A percentile compares a stretch with the other conserved stretches of the same genome.
Conservation (phyloP, 2,888 invertebrate species). For the Watsonalla binaria region DNA sequence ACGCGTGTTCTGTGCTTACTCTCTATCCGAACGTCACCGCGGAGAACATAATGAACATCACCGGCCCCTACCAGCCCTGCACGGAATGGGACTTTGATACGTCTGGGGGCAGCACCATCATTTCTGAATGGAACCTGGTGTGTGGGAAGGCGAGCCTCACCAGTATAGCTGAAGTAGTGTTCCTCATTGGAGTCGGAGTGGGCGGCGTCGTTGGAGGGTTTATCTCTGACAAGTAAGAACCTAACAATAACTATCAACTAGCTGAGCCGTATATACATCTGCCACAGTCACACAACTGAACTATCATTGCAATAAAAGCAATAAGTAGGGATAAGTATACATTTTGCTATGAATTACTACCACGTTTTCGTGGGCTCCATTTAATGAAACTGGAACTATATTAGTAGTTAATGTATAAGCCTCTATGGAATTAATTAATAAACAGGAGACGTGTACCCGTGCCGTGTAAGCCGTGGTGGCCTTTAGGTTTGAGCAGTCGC, state of each 20-base stretch:
- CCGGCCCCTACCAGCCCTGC: slow-evolving; percentile 73
- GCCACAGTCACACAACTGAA: no score
- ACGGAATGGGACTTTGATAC: slow-evolving; percentile 81
- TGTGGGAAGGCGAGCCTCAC: slow-evolving; percentile 84
- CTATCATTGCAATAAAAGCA: no score
- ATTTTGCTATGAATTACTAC: no score
- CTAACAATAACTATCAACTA: background rate
- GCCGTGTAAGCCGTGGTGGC: no score
- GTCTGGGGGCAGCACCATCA: slow-evolving; percentile 81
- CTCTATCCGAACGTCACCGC: slow-evolving; percentile 53
- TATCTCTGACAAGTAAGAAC: slow-evolving; percentile 83
- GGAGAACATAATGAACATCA: slow-evolving; percentile 54
- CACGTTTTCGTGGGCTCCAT: no score
- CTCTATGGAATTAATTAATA: no score
- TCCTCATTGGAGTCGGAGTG: slow-evolving; percentile 86
- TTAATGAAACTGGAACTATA: no score
- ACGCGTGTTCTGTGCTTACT: slow-evolving; percentile 78
- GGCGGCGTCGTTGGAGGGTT: slow-evolving; percentile 89
- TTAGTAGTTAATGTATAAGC: no score
- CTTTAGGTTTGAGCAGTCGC: no score
- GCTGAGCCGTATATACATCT: no score
- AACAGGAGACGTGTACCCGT: no score
- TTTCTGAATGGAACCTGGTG: slow-evolving; percentile 87
- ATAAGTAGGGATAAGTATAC: no score
- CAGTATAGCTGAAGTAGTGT: slow-evolving; percentile 87